These are phyloP conservation scores for Volucella inanis DNA, from an alignment of 2,888 invertebrate species.

Conservation along the genomic window DNA sequence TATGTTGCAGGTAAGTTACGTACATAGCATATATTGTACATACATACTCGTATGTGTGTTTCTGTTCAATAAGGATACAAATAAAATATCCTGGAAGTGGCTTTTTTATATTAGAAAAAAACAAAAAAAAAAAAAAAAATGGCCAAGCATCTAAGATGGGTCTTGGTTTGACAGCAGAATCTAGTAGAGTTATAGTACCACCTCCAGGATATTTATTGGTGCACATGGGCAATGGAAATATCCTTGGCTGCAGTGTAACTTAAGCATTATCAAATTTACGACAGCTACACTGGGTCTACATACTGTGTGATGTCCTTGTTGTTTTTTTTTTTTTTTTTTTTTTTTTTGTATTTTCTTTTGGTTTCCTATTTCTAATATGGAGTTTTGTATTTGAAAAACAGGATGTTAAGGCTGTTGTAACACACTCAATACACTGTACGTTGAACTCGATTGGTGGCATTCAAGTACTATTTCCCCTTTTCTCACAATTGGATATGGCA, in stretches of 20 bases:
- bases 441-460: slow-evolving; percentile 99
- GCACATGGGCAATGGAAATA: slow-evolving; percentile 50
- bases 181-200: slow-evolving; percentile 11
- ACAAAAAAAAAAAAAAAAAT: neutral
- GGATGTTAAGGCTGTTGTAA: slow-evolving; percentile 99
- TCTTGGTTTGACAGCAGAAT: neutral
- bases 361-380: slow-evolving; percentile 36
- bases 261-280: slow-evolving; percentile 66
- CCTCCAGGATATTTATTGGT: slow-evolving; percentile 60
- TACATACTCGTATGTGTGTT: neutral
- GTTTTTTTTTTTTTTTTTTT: slow-evolving; percentile 20
- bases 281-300: slow-evolving; percentile 21
- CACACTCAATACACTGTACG: slow-evolving; percentile 99
- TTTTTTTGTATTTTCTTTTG: slow-evolving; percentile 27
- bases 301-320: slow-evolving; percentile 30
- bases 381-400: slow-evolving; percentile 81
- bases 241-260: slow-evolving; percentile 50
- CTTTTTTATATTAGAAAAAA: slow-evolving; percentile 14
- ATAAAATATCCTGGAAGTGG: slow-evolving; percentile 14
- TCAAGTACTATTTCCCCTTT: slow-evolving; percentile 98
- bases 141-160: neutral
- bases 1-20: slow-evolving; percentile 93
- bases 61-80: neutral
- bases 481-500: slow-evolving; percentile 97
- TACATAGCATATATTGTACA: neutral